A percentile compares a stretch with the other conserved stretches of the same genome.
These are phyloP conservation scores for Chaetops frenatus DNA, from an alignment of 2,113 vertebrate genomes.

Conservation along the genomic window DNA sequence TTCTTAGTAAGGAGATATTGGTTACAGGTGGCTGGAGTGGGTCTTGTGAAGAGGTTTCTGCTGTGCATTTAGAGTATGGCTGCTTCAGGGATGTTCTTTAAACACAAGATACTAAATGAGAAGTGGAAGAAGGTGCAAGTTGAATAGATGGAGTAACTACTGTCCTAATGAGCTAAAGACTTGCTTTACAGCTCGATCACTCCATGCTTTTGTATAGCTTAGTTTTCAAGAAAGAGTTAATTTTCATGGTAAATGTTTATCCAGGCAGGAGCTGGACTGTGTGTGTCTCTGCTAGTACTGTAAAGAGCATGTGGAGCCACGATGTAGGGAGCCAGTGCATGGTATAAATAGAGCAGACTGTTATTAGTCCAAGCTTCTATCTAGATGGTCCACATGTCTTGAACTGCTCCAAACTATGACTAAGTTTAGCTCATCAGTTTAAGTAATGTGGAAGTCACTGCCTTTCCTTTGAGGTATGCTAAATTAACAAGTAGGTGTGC, in stretches of 20 bases:
- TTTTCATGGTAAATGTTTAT: background rate
- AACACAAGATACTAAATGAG: background rate
- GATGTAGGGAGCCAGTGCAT: background rate
- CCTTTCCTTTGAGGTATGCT: background rate
- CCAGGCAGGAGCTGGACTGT: background rate
- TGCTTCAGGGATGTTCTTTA: background rate
- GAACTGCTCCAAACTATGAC: background rate
- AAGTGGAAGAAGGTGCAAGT: background rate
- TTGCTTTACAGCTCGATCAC: background rate
- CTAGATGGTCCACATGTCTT: background rate
- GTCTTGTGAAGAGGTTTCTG: background rate
- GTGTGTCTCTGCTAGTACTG: background rate
- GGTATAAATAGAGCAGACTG: conserved; percentile 33
- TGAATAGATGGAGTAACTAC: background rate
- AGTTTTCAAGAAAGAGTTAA: background rate
- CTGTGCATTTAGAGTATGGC: background rate
- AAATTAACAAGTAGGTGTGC: background rate
- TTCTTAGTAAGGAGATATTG: fast-evolving
- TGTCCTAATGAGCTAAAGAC: background rate
- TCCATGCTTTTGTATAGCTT: background rate
- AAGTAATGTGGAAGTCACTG: background rate
- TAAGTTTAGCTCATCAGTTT: conserved; percentile 15
- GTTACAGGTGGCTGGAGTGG: background rate
- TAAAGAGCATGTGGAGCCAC: background rate
- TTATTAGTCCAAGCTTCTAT: conserved; percentile 8